Evolutionary conservation across 2,888 invertebrate genomes (phyloP).

Genomic region (Heliconius hortense): DNA sequence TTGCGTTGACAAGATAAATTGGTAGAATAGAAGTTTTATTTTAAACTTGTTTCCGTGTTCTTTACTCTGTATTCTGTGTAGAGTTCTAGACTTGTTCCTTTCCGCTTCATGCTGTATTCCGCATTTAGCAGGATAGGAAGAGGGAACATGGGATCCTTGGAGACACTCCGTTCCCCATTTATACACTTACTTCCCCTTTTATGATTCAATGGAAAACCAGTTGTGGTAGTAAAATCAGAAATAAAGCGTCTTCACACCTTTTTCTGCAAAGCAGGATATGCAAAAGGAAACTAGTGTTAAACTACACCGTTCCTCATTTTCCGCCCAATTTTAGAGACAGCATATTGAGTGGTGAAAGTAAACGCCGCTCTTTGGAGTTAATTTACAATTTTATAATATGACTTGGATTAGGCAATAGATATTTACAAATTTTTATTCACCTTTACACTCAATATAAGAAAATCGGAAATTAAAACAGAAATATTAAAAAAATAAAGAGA

Average conservation of each 20-base stretch:
- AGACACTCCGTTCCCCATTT: too few species aligned
- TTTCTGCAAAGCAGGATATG: not conserved
- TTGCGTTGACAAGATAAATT: conserved; percentile 44
- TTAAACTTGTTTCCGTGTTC: conserved; percentile 1
- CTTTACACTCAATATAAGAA: too few species aligned
- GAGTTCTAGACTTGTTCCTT: not conserved
- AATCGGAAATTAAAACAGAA: too few species aligned
- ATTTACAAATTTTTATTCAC: too few species aligned
- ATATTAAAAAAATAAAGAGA: too few species aligned
- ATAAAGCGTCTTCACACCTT: not conserved
- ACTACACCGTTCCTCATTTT: not conserved
- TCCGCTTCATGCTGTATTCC: too few species aligned
- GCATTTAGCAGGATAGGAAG: too few species aligned
- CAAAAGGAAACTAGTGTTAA: not conserved
- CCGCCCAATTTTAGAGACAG: not conserved
- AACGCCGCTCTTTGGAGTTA: not conserved
- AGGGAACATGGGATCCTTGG: too few species aligned
- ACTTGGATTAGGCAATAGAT: too few species aligned
- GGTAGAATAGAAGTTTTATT: conserved; percentile 26
- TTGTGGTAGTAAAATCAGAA: not conserved
- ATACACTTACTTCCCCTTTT: too few species aligned
- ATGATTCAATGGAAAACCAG: too few species aligned
- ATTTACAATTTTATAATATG: not conserved
- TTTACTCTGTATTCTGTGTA: not conserved
- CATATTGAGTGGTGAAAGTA: not conserved